These are phyloP conservation scores for Papilio glaucus DNA, from an alignment of 1,140 invertebrate genomes.

Conservation along the genomic window DNA sequence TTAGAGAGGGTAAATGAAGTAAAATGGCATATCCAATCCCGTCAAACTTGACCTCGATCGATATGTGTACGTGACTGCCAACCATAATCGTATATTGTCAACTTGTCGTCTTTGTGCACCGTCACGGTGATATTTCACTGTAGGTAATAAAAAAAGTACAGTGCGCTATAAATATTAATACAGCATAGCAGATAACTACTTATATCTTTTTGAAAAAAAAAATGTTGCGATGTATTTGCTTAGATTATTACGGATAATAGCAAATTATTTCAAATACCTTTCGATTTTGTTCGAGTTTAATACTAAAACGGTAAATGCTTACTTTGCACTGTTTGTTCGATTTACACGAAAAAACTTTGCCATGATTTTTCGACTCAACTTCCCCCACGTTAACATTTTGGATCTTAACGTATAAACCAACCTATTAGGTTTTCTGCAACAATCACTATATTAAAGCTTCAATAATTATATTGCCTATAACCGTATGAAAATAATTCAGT, in stretches of 20 bases:
- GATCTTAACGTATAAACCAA: no score
- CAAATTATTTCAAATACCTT: background rate
- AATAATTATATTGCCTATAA: no score
- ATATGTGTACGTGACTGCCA: constrained; percentile 18
- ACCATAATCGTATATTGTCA: background rate
- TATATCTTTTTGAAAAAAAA: background rate
- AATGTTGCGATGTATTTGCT: background rate
- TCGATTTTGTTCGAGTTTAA: no score
- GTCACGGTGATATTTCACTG: constrained; percentile 15
- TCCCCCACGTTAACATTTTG: no score
- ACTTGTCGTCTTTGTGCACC: background rate
- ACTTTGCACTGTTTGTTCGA: no score
- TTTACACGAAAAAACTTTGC: no score
- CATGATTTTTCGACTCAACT: no score
- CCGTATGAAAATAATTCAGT: no score
- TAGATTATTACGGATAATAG: background rate
- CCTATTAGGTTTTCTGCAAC: no score
- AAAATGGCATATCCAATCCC: constrained; percentile 2
- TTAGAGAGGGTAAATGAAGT: background rate
- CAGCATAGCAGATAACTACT: constrained; percentile 12
- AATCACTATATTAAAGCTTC: no score
- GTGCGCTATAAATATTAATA: background rate
- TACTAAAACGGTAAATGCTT: no score
- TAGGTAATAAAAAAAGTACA: constrained; percentile 5
- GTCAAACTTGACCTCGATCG: background rate